These are phyloP conservation scores for Pygoscelis antarcticus DNA, from an alignment of 2,113 vertebrate species.

Conservation along the genomic window DNA sequence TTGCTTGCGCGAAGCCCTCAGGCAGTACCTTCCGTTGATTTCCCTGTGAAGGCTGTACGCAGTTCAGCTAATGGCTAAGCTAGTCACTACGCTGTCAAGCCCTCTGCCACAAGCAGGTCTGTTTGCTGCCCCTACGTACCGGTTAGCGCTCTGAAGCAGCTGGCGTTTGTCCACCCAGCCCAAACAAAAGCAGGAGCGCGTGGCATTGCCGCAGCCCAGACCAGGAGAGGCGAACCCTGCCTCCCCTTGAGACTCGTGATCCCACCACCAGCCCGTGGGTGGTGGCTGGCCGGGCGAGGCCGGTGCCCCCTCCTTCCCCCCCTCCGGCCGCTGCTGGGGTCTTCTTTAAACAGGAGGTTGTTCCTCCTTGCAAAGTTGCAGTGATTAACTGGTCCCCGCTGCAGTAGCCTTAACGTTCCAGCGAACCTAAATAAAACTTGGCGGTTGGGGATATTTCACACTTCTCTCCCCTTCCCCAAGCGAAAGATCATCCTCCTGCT, in stretches of 20 bases:
- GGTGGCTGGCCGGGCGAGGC: background rate
- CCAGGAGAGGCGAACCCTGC: background rate
- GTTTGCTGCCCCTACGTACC: background rate
- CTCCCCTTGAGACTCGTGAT: too few species aligned
- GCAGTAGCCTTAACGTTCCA: background rate
- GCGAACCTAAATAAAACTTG: background rate
- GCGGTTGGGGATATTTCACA: background rate
- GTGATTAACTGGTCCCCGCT: background rate
- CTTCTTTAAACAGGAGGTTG: background rate
- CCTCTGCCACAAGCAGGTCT: background rate
- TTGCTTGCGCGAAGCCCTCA: background rate
- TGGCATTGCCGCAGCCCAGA: background rate
- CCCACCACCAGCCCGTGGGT: accelerated
- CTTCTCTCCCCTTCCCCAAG: background rate
- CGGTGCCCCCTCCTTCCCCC: accelerated
- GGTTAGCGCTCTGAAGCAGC: accelerated
- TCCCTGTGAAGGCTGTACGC: too few species aligned
- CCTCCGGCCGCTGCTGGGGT: background rate
- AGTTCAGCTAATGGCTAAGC: accelerated
- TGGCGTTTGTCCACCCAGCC: background rate
- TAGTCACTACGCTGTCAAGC: accelerated
- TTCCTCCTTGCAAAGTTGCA: accelerated
- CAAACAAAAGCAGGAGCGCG: background rate
- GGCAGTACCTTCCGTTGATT: background rate
- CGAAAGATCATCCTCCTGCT: accelerated